Evolutionary conservation across 1,140 invertebrate genomes (phyloP), one percentile per base, ranked within the genome.

Genomic region (Zaprionus camerounensis): DNA sequence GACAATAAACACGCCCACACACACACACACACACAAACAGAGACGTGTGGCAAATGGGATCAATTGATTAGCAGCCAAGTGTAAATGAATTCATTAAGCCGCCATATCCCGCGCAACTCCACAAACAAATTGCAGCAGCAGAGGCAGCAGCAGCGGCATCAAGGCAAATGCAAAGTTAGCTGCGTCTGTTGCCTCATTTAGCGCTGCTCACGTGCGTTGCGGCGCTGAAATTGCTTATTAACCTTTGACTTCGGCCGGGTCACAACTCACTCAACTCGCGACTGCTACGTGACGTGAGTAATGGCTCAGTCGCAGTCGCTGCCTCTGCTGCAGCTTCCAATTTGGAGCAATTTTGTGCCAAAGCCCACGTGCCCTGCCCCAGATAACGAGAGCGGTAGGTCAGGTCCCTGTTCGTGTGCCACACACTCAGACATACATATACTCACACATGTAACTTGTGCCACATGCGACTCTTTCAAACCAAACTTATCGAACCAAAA

Each of bases 61-160:
- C 84, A 85, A 84, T 88, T 88, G 84, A 88, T 88, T 88, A 88
- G 85, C 84, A 88, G 64, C 36, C 56, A 64, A 68, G 84, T 85
- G 84, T 90, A 81, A 88, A 88, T 88, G 84, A 84, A 72, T 85
- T 81, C 67, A 85, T 85, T 82, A 85, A 81, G 71, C 77, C 36
- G 59, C 26, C 62, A 59, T 26, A 61, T 49, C 44, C 26, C 41
- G 22, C 65, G 26, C 31, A 36, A 41, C 41, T n/a, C 13, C 17
- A 24, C 28, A 57, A 31, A 28, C 63, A 34, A 64, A 34, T 20
- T 26, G 34, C 59, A 36, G 31, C 51, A 17, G 46, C 46, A 22
- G 38, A 2, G 53, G 61, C 57, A 70, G 81, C 69, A 82, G 26
- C 24, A 59, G 34, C 49, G 44, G 22, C 31, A 34, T 34, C 31